These are phyloP conservation scores for Gorsachius goisagi DNA, from an alignment of 2,113 vertebrate species.

Conservation along the genomic window DNA sequence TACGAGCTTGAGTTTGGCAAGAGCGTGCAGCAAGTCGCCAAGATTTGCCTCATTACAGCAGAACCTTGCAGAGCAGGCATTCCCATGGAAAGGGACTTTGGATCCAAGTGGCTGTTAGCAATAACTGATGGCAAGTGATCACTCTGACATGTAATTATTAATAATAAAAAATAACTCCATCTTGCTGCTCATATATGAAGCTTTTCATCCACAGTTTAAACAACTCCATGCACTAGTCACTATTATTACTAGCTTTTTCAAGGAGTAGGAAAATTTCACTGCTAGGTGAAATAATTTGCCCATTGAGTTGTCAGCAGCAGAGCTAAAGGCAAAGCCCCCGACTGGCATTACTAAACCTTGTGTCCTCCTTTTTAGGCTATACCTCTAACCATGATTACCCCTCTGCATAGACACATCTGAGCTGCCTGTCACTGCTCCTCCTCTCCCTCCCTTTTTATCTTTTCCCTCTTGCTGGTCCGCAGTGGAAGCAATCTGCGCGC, in stretches of 20 bases:
- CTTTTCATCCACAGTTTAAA: background rate
- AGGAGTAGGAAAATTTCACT: background rate
- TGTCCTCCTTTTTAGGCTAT: background rate
- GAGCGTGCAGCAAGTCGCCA: background rate
- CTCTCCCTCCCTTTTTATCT: background rate
- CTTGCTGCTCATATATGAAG: background rate
- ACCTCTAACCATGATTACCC: background rate
- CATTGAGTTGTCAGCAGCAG: background rate
- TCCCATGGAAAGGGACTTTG: background rate
- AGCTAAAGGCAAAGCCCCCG: background rate
- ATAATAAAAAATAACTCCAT: background rate
- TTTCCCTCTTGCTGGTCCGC: background rate
- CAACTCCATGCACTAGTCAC: background rate
- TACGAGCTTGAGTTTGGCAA: background rate
- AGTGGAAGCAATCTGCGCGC: rapidly evolving
- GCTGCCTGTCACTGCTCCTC: background rate
- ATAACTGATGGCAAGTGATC: background rate
- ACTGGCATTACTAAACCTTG: background rate
- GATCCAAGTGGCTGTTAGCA: background rate
- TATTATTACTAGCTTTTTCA: rapidly evolving
- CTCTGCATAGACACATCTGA: background rate
- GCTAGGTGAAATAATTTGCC: background rate
- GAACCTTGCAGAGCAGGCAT: background rate
- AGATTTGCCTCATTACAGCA: background rate
- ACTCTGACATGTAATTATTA: background rate